A percentile compares a stretch with the other conserved stretches of the same genome.
phyloP scores from a whole-genome alignment of 1,140 invertebrate species.

The Drosophila nigrodunni region DNA sequence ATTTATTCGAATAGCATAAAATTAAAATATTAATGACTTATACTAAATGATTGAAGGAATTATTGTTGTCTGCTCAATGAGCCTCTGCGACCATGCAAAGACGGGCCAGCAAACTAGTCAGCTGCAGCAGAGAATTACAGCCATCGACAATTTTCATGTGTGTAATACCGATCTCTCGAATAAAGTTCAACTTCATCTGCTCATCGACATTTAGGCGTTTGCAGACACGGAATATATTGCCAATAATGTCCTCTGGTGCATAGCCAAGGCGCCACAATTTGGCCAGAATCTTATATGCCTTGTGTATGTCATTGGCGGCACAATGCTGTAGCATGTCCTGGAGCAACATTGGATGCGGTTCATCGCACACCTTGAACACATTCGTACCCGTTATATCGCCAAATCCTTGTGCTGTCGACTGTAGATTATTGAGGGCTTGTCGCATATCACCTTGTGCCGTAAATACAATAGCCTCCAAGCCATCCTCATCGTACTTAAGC shows the following conservation, averaged over 20 bases:
- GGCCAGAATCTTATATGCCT: constrained; percentile 94
- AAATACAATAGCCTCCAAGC: constrained; percentile 98
- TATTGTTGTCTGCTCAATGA: constrained; percentile 25
- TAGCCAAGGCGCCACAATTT: constrained; percentile 97
- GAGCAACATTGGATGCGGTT: constrained; percentile 97
- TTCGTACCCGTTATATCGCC: constrained; percentile 95
- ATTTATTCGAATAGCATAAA: constrained; percentile 19
- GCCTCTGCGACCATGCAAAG: constrained; percentile 87
- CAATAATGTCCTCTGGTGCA: constrained; percentile 97
- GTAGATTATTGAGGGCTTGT: constrained; percentile 98
- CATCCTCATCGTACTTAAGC: constrained; percentile 95
- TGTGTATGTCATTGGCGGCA: constrained; percentile 91
- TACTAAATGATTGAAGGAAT: constrained; percentile 3
- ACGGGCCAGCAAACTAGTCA: constrained; percentile 94
- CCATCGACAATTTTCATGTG: constrained; percentile 97
- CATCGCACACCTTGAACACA: constrained; percentile 99
- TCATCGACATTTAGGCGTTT: constrained; percentile 94
- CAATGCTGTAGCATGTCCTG: constrained; percentile 97
- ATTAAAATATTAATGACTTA: background rate
- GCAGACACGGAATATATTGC: constrained; percentile 96
- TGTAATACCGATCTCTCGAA: constrained; percentile 97
- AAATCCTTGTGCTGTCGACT: constrained; percentile 98
- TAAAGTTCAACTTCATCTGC: constrained; percentile 93
- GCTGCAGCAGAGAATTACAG: constrained; percentile 93
- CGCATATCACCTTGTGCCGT: constrained; percentile 99